Evolutionary conservation across 2,113 vertebrate genomes (phyloP).

Genomic region (Phyllostomus hastatus): DNA sequence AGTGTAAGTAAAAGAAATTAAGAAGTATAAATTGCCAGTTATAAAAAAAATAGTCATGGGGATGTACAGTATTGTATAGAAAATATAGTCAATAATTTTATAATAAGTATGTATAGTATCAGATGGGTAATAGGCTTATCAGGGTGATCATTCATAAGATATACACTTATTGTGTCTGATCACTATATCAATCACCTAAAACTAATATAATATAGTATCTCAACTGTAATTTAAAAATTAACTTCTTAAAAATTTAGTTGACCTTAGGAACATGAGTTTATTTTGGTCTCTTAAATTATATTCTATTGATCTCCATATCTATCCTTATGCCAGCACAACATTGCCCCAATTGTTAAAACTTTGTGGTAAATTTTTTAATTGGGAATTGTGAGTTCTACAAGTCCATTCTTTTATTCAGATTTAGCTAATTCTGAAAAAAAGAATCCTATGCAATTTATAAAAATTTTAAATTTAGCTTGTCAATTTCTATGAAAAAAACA

Average conservation of each 20-base stretch:
- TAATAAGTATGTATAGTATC: background rate
- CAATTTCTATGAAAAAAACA: background rate
- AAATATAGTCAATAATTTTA: background rate
- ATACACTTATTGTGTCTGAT: background rate
- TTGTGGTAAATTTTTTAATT: background rate
- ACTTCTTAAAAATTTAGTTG: background rate
- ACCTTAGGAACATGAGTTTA: background rate
- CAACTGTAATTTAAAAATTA: background rate
- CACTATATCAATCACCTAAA: background rate
- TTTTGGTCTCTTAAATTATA: background rate
- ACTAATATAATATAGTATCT: background rate
- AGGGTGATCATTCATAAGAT: background rate
- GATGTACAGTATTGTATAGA: background rate
- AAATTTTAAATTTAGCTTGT: background rate
- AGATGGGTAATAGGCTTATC: background rate
- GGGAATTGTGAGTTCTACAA: background rate
- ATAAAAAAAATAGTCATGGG: background rate
- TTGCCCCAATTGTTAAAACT: background rate
- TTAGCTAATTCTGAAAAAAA: background rate
- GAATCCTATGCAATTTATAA: background rate
- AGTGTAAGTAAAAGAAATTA: background rate
- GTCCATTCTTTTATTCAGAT: background rate
- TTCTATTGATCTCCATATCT: background rate
- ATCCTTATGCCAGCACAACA: background rate
- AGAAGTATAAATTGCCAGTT: background rate